Evolutionary conservation across 2,113 vertebrate genomes (phyloP).

Genomic region (Lophura nycthemera): DNA sequence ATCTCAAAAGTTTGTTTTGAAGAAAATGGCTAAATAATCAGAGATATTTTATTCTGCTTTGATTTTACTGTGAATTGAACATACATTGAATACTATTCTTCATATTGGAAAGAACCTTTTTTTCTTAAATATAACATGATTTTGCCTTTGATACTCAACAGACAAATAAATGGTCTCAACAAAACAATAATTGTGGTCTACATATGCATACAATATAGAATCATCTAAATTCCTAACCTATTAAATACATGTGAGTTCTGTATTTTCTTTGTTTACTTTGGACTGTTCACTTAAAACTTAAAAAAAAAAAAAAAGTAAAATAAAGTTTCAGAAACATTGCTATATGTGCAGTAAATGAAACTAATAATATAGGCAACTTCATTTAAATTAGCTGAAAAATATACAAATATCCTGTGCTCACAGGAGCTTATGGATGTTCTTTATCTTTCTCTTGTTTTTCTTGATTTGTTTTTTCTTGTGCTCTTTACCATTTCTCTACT

Average conservation of each 20-base stretch:
- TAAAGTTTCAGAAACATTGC: background rate
- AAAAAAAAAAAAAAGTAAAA: no score
- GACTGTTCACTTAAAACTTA: background rate
- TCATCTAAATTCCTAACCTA: background rate
- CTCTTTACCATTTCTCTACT: background rate
- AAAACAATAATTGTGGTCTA: background rate
- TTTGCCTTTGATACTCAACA: background rate
- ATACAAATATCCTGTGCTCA: background rate
- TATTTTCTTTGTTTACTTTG: background rate
- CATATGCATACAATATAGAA: background rate
- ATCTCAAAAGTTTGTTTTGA: background rate
- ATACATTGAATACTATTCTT: background rate
- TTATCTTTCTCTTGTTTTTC: background rate
- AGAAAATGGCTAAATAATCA: background rate
- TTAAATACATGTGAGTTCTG: background rate
- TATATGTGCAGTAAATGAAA: background rate
- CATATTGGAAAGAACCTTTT: background rate
- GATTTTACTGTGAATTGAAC: background rate
- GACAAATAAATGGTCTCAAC: background rate
- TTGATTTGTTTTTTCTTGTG: fast-evolving
- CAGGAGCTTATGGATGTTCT: background rate
- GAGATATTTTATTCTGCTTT: background rate
- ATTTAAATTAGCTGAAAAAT: background rate
- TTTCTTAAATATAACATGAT: background rate
- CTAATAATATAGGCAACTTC: background rate